A percentile compares a stretch with the other conserved stretches of the same genome.
Conservation (phyloP, 2,113 vertebrate genomes). For the Rhodinocichla rosea region DNA sequence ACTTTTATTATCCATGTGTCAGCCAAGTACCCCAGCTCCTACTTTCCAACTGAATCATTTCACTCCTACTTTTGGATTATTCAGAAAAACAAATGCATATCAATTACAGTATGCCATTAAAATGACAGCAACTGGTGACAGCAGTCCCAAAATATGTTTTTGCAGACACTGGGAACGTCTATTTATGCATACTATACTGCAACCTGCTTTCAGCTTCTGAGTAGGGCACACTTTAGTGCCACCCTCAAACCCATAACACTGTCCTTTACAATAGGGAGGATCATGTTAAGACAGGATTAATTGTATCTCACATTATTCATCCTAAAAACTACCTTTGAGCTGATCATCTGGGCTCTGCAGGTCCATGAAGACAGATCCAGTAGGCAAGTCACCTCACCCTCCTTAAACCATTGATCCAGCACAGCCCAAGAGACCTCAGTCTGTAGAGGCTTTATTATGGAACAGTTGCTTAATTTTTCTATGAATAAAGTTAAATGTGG, state of each 20-base stretch:
- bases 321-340: neutral
- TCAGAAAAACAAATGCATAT: neutral
- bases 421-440: neutral
- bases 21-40: neutral
- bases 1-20: neutral
- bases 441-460: neutral
- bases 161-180: neutral
- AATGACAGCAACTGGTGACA: conserved; percentile 4
- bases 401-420: neutral
- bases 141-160: neutral
- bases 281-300: neutral
- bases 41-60: neutral
- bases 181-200: neutral
- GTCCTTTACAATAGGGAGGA: neutral
- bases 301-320: neutral
- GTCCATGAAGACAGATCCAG: neutral
- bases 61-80: neutral
- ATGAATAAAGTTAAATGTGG: neutral
- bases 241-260: fast-evolving
- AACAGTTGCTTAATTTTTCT: neutral
- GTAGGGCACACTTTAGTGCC: fast-evolving
- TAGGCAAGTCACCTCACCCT: neutral
- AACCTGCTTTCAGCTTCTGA: neutral
- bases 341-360: fast-evolving
- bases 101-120: neutral